Evolutionary conservation across 2,888 invertebrate species (phyloP), one percentile per base, ranked within the genome.

Genomic region (Amphipoea oculea): DNA sequence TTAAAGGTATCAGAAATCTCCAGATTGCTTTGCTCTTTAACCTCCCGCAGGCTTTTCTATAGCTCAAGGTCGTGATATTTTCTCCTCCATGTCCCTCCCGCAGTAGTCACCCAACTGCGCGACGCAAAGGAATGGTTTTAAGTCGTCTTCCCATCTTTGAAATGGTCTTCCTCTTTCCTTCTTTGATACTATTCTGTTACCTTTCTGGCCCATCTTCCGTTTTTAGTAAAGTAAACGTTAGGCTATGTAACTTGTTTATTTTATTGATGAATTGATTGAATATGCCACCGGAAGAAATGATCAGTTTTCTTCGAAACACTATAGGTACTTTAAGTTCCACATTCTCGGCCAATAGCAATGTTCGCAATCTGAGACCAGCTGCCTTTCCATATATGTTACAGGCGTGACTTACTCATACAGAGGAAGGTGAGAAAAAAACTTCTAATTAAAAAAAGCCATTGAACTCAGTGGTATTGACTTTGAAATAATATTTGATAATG

Each of bases 391-490:
- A 85, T 76, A 75, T 20, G 81, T 69, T 60, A 45, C 62, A 69
- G 36, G 29, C 78, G 76, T 86, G 76, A 80, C 81, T 82, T 76
- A 80, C 80, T 71, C 66, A 78, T 86, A 75, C 11, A 7, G 66
- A 67, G 66, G 73, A 71, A 87, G 67, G 79, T 81, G 77, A 81
- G 81, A 84, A 82, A 81, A 81, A 63, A 76, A 48, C 51, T 54
- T 23, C 77, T 79, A 85, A 89, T 87, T 89, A 87, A 87, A 51
- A 81, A 76, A 81, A 76, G 84, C 77, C 84, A 88, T 71, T 89
- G 84, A 87, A 86, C 89, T 66, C 73, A 6, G 23, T 60, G 78
- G 12, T 81, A 72, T 79, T 85, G 76, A 69, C 75, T 79, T 81
- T 76, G 69, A 72, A 79, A 72, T 67, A 79, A 83, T 85, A 78